A percentile compares a stretch with the other conserved stretches of the same genome.
Conservation (phyloP, 2,888 invertebrate genomes). For the Caenorhabditis sp. region DNA sequence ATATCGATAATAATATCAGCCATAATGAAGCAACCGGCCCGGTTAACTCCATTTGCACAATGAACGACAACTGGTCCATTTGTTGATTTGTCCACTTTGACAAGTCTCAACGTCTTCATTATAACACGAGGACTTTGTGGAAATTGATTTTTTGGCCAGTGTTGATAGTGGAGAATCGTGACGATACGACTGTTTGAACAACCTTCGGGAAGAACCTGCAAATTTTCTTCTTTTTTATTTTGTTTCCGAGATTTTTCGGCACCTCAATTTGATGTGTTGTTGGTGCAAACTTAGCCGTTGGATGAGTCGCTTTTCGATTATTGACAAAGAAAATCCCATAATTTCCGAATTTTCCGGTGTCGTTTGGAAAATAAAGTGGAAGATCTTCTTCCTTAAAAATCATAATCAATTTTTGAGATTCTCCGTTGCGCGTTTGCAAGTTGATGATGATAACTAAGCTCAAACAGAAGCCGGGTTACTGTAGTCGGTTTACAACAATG, state of each 20-base stretch:
- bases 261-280: not conserved
- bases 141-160: constrained; percentile 14
- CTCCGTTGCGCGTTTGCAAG: no score
- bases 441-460: no score
- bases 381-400: constrained; percentile 11
- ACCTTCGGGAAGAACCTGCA: constrained; percentile 25
- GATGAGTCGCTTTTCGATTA: constrained; percentile 13
- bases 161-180: constrained; percentile 24
- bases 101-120: not conserved
- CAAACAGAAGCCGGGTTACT: no score
- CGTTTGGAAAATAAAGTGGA: constrained; percentile 27
- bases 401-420: no score
- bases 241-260: no score
- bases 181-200: constrained; percentile 29
- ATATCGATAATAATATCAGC: not conserved
- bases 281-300: constrained; percentile 7
- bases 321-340: constrained; percentile 34
- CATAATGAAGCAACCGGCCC: constrained; percentile 8
- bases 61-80: constrained; percentile 9
- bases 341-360: constrained; percentile 17
- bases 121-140: constrained; percentile 3
- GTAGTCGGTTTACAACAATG: no score
- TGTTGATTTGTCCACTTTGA: constrained; percentile 2
- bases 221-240: constrained; percentile 8
- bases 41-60: constrained; percentile 24